Conservation (phyloP, 1,140 invertebrate species). For the Agrypnia vestita region DNA sequence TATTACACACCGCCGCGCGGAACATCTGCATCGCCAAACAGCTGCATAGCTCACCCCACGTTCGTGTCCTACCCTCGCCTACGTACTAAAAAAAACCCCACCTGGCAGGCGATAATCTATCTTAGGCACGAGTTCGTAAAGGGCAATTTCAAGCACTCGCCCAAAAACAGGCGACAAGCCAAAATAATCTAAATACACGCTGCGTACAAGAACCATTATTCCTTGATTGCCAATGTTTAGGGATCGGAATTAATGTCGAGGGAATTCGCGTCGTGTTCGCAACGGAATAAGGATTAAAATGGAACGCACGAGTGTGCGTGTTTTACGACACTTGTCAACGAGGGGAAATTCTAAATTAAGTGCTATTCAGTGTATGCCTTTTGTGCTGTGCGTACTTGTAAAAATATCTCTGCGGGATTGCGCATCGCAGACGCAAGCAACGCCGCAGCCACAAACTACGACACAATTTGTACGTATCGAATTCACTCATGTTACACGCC, state of each 20-base stretch:
- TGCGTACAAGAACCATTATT: too few species aligned
- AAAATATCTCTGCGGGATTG: neutral
- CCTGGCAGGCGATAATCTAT: slow-evolving; percentile 35
- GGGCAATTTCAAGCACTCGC: slow-evolving; percentile 15
- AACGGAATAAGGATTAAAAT: neutral
- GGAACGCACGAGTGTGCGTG: neutral
- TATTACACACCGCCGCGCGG: neutral
- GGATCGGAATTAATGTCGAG: neutral
- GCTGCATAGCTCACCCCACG: slow-evolving; percentile 26
- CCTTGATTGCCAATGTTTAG: too few species aligned
- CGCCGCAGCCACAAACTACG: too few species aligned
- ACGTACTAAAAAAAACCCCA: slow-evolving; percentile 12
- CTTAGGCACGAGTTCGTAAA: slow-evolving; percentile 27
- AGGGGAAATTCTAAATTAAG: neutral
- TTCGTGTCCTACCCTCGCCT: slow-evolving; percentile 13
- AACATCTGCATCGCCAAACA: slow-evolving; percentile 21
- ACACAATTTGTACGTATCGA: too few species aligned
- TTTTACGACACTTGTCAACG: neutral
- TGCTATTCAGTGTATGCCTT: neutral
- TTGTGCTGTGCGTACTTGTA: neutral
- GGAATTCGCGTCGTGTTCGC: neutral
- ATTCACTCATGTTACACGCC: too few species aligned
- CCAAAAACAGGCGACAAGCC: too few species aligned
- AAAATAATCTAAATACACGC: too few species aligned
- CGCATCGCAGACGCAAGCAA: too few species aligned